These are phyloP conservation scores for Myotis lucifugus DNA, from an alignment of 2,113 vertebrate species.

Conservation along the genomic window DNA sequence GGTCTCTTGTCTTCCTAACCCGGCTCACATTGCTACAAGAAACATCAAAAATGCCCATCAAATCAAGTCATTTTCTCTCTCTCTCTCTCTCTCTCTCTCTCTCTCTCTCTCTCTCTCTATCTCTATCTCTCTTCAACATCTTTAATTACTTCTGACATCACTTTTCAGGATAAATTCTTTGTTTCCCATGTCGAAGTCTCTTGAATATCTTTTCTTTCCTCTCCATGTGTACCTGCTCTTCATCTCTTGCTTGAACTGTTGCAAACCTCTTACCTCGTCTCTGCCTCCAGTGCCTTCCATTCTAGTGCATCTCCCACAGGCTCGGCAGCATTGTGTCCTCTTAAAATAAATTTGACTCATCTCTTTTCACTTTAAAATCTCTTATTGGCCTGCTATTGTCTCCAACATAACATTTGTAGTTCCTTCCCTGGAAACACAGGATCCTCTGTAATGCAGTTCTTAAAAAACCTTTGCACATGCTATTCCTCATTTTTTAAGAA, in stretches of 20 bases:
- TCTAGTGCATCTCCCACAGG: background rate
- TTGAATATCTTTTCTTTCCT: background rate
- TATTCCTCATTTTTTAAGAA: background rate
- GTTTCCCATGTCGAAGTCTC: background rate
- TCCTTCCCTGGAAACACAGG: background rate
- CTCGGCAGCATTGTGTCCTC: background rate
- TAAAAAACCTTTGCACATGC: background rate
- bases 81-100: background rate
- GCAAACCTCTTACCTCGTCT: background rate
- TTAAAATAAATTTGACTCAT: background rate
- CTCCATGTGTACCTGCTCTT: background rate
- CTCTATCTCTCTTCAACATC: background rate
- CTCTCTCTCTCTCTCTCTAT: background rate
- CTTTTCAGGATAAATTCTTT: background rate
- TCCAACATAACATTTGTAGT: background rate
- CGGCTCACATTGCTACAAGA: background rate
- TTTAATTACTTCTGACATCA: background rate
- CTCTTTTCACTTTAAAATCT: background rate
- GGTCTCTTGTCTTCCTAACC: background rate
- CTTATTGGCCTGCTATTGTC: background rate
- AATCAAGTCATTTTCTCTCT: background rate
- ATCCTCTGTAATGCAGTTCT: background rate
- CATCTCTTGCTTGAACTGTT: background rate
- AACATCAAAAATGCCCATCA: background rate
- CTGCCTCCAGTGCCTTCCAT: background rate